Evolutionary conservation across 2,113 vertebrate genomes (phyloP).

Genomic region (Mustelus asterias): DNA sequence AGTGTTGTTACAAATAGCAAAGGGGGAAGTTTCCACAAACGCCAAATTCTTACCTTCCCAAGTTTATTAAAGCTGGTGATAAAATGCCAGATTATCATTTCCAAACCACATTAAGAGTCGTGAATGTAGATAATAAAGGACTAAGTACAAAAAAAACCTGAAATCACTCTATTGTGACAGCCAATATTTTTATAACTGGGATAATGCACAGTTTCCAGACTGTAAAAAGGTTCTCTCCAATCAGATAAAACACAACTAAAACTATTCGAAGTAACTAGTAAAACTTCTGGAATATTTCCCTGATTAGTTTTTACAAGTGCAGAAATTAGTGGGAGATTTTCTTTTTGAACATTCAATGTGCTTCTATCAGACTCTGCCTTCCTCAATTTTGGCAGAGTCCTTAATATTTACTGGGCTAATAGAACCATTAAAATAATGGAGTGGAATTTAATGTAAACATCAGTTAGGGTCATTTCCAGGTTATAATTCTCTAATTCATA

Average conservation of each 20-base stretch:
- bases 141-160: neutral
- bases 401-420: neutral
- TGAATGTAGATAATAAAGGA: neutral
- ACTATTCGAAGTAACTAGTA: neutral
- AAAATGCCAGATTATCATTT: conserved; percentile 2
- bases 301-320: neutral
- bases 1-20: neutral
- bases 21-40: neutral
- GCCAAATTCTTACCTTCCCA: neutral
- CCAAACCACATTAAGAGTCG: neutral
- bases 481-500: neutral
- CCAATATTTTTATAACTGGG: conserved; percentile 7
- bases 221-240: neutral
- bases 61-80: neutral
- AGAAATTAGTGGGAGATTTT: neutral
- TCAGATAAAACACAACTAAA: neutral
- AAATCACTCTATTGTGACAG: neutral
- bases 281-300: neutral
- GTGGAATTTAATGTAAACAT: neutral
- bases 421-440: neutral
- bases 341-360: neutral
- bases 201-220: neutral
- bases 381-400: neutral
- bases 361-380: neutral
- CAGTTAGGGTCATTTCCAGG: neutral